phyloP scores from a whole-genome alignment of 1,140 invertebrate genomes.

The Cotesia chilonis region DNA sequence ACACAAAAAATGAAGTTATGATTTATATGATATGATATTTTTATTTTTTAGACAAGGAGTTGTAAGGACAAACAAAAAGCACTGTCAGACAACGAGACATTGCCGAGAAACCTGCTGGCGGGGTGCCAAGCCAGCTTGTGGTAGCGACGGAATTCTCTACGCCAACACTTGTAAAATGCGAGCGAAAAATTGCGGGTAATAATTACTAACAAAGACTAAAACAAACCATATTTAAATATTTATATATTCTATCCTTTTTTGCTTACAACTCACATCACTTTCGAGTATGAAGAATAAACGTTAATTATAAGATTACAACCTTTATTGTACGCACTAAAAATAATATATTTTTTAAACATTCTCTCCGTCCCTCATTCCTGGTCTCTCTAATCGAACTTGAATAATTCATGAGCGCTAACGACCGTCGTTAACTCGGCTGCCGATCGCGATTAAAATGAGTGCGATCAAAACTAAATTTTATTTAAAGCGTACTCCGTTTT shows the following conservation, averaged over 20 bases:
- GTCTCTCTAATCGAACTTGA: conserved; percentile 23
- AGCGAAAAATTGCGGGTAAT: conserved; percentile 88
- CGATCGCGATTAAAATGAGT: conserved; percentile 7
- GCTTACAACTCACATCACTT: not conserved
- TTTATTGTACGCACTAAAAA: not conserved
- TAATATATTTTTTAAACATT: no score
- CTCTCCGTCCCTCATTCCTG: not conserved
- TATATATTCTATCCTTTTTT: not conserved
- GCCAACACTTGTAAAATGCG: conserved; percentile 93
- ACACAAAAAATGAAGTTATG: not conserved
- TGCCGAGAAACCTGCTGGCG: conserved; percentile 90
- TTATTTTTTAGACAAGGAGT: conserved; percentile 74
- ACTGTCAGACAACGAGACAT: conserved; percentile 90
- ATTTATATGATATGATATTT: not conserved
- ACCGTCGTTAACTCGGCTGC: conserved; percentile 13
- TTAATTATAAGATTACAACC: conserved; percentile 1
- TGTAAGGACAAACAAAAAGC: conserved; percentile 85
- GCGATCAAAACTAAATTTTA: not conserved
- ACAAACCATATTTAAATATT: conserved; percentile 28
- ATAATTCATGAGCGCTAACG: conserved; percentile 32
- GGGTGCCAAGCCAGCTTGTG: conserved; percentile 88
- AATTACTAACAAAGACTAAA: conserved; percentile 14
- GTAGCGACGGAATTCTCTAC: conserved; percentile 90
- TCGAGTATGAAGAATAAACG: not conserved
- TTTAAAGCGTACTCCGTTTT: not conserved